These are phyloP conservation scores for Isichthys henryi DNA, from an alignment of 2,113 vertebrate genomes.

Conservation along the genomic window DNA sequence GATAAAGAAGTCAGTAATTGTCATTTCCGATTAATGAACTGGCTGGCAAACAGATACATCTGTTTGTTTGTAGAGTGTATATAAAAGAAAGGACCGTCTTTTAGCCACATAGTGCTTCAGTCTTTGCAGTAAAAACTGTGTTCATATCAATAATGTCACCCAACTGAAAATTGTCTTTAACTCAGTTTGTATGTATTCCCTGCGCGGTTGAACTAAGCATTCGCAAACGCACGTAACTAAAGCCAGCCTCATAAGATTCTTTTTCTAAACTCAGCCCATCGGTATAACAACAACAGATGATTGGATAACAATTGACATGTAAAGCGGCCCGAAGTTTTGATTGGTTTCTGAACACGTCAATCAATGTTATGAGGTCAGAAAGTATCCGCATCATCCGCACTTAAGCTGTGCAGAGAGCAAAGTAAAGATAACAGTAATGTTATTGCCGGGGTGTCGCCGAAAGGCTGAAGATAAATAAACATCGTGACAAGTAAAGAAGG, in stretches of 20 bases:
- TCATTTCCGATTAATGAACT: background rate
- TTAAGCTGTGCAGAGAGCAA: slow-evolving; percentile 31
- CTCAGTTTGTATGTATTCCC: background rate
- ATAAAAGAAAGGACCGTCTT: background rate
- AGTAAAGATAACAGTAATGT: background rate
- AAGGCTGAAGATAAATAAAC: background rate
- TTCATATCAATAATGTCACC: background rate
- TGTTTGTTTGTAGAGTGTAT: background rate
- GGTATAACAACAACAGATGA: background rate
- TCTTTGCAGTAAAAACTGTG: background rate
- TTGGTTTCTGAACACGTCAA: slow-evolving; percentile 35
- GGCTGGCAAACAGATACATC: background rate
- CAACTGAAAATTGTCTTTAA: background rate
- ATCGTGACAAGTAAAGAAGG: background rate
- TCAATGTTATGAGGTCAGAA: slow-evolving; percentile 28
- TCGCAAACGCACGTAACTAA: background rate
- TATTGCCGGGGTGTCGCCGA: background rate
- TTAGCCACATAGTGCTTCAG: background rate
- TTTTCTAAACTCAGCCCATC: background rate
- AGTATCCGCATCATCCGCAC: slow-evolving; percentile 14
- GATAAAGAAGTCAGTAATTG: background rate
- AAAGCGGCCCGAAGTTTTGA: slow-evolving; percentile 18
- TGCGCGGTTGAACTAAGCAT: background rate
- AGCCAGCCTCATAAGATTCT: background rate
- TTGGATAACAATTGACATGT: slow-evolving; percentile 32